Conservation (phyloP, 1,140 invertebrate species). For the Cydia strobilella region DNA sequence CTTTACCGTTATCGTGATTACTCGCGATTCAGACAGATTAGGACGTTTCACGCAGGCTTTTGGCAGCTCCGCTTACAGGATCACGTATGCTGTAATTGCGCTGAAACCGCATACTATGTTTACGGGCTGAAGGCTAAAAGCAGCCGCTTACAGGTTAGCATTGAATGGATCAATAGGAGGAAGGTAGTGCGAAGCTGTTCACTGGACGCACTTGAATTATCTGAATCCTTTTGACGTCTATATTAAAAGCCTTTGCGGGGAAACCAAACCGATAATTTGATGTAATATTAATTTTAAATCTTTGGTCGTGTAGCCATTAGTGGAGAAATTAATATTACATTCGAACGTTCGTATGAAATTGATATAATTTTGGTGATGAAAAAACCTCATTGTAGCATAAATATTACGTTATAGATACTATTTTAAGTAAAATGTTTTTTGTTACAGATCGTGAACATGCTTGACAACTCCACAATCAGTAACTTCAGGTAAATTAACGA, state of each 20-base stretch:
- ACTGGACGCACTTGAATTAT: conserved; percentile 2
- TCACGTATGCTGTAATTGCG: conserved; percentile 3
- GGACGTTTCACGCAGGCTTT: conserved; percentile 12
- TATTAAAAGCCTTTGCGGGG: not conserved
- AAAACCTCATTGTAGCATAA: too few relatives aligned
- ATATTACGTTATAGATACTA: too few relatives aligned
- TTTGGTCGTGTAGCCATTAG: too few relatives aligned
- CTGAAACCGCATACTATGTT: conserved; percentile 16
- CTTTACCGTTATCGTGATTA: conserved; percentile 52
- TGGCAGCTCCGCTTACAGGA: not conserved
- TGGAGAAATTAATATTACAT: too few relatives aligned
- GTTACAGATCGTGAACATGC: not conserved
- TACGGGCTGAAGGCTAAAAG: not conserved
- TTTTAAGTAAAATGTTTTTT: not conserved
- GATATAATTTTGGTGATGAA: too few relatives aligned
- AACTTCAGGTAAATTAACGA: not conserved
- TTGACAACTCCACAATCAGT: not conserved
- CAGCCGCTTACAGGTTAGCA: not conserved
- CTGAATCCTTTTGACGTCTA: not conserved
- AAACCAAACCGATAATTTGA: not conserved
- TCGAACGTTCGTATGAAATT: too few relatives aligned
- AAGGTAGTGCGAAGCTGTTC: not conserved
- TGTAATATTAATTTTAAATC: not conserved
- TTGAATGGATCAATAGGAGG: not conserved
- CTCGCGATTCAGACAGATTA: conserved; percentile 19